Percentiles rank a stretch among this genome's conserved stretches.
Evolutionary conservation across 2,797 vertebrate species (phyloP).

Genomic region (Fratercula arctica): DNA sequence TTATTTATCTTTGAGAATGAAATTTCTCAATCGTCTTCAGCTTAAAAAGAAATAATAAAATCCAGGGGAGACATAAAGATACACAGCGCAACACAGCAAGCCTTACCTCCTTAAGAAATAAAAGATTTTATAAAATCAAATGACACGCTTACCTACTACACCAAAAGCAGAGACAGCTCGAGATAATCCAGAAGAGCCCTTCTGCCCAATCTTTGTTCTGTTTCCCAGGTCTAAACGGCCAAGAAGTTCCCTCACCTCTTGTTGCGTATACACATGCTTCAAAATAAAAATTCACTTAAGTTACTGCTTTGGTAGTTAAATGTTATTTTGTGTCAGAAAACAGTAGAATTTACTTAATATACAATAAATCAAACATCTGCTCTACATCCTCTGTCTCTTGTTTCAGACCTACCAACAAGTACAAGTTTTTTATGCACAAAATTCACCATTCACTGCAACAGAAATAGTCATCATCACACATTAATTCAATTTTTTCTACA

Average conservation of each 20-base stretch:
- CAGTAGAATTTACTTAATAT: background rate
- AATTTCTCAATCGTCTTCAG: background rate
- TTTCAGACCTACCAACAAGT: background rate
- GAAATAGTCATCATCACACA: background rate
- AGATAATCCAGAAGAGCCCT: slow-evolving; percentile 91
- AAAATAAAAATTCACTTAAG: background rate
- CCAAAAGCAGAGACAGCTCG: slow-evolving; percentile 90
- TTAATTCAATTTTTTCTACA: background rate
- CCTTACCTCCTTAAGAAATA: background rate
- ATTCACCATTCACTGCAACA: background rate
- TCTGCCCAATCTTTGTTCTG: slow-evolving; percentile 93
- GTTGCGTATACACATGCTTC: slow-evolving; percentile 93
- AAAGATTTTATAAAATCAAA: background rate
- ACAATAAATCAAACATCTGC: background rate
- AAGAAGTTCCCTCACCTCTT: slow-evolving; percentile 91
- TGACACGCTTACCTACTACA: slow-evolving; percentile 84
- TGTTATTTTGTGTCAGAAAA: background rate
- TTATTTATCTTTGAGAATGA: background rate
- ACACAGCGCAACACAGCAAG: background rate
- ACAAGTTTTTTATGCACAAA: background rate
- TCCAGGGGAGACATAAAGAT: background rate
- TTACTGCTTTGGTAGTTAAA: background rate
- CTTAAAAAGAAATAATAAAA: background rate
- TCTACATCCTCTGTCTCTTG: background rate
- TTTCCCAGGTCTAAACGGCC: slow-evolving; percentile 95